A percentile compares a stretch with the other conserved stretches of the same genome.
Evolutionary conservation across 2,888 invertebrate genomes (phyloP).

Genomic region (Conops quadrifasciatus): DNA sequence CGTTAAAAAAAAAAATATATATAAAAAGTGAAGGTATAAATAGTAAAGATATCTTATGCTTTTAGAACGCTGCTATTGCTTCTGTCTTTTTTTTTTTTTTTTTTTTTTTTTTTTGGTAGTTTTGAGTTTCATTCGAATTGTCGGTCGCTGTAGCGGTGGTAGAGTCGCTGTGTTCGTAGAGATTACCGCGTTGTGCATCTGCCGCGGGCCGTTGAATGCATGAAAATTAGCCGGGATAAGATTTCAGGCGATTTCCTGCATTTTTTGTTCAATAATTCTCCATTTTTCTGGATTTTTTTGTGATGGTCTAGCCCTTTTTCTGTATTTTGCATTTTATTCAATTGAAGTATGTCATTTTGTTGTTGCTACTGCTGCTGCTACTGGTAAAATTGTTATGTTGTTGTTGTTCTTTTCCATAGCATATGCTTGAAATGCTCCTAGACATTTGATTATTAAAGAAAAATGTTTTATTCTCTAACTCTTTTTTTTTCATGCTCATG

Average conservation of each 20-base stretch:
- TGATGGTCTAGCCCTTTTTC: conserved; percentile 26
- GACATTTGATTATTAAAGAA: conserved; percentile 21
- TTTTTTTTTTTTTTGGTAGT: conserved; percentile 36
- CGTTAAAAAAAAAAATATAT: no score
- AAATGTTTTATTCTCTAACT: conserved; percentile 15
- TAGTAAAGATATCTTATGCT: conserved; percentile 37
- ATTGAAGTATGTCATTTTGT: conserved; percentile 15
- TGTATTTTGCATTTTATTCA: neutral
- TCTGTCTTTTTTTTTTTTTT: conserved; percentile 47
- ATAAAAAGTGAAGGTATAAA: conserved; percentile 40
- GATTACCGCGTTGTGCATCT: conserved; percentile 62
- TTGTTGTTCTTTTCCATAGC: conserved; percentile 32
- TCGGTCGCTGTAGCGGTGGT: no score
- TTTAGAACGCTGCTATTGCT: conserved; percentile 4
- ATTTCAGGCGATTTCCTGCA: conserved; percentile 45
- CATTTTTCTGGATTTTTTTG: neutral
- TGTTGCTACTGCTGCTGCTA: conserved; percentile 19
- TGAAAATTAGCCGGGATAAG: conserved; percentile 60
- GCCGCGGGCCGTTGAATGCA: conserved; percentile 49
- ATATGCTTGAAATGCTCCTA: conserved; percentile 25
- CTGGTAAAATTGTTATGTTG: no score
- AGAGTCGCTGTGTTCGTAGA: conserved; percentile 56
- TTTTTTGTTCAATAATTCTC: neutral
- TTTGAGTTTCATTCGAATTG: conserved; percentile 37
- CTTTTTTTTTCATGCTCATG: neutral